Conservation (phyloP, 2,888 invertebrate species). For the Gymnosoma rotundatum region DNA sequence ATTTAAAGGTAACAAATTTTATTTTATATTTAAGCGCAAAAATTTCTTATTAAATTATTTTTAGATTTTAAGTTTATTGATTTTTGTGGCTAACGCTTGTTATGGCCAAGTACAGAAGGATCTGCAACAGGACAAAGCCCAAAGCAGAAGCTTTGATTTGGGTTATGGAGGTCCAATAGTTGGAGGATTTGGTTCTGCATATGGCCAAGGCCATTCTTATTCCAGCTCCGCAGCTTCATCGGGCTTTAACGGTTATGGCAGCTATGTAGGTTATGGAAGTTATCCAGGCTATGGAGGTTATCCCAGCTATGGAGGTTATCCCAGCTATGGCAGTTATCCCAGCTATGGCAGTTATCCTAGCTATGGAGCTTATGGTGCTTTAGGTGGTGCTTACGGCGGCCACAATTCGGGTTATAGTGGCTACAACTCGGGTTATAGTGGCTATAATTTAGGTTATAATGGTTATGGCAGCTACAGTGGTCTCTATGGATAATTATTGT, state of each 20-base stretch:
- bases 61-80: too few species aligned
- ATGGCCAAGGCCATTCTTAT: conserved; percentile 44
- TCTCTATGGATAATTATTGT: too few species aligned
- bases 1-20: too few species aligned
- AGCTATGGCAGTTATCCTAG: too few species aligned
- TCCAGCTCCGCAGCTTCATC: conserved; percentile 30
- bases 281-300: neutral
- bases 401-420: conserved; percentile 13
- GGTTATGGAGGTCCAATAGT: conserved; percentile 34
- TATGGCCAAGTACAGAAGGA: neutral
- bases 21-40: too few species aligned
- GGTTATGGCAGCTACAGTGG: too few species aligned
- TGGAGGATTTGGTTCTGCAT: conserved; percentile 32
- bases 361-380: too few species aligned
- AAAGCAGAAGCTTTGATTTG: conserved; percentile 55
- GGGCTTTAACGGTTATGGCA: conserved; percentile 52
- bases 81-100: too few species aligned
- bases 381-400: conserved; percentile 3
- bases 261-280: conserved; percentile 58
- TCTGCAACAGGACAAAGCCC: conserved; percentile 42
- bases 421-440: conserved; percentile 1
- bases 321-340: too few species aligned
- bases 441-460: neutral
- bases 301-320: too few species aligned
- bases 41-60: too few species aligned